Evolutionary conservation across 2,888 invertebrate species (phyloP), one percentile per base, ranked within the genome.

Genomic region (Leptinotarsa haldemani): DNA sequence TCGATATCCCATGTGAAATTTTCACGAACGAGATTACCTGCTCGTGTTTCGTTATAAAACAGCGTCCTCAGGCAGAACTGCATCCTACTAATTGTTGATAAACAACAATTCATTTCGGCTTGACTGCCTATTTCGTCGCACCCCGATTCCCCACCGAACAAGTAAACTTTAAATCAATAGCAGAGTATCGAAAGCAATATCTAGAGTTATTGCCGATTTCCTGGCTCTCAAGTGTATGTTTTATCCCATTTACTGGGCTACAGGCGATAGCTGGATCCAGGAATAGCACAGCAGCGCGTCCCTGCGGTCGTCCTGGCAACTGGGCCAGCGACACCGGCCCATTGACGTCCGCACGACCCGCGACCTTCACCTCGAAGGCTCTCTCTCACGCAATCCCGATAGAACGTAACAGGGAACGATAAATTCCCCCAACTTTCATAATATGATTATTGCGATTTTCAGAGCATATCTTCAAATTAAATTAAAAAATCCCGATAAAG

Each of bases 291-390:
- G 68, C 70, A 73, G 73, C 71, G 76, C 74, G 77, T 78, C 77
- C 78, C 78, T 76, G 82, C 81, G 80, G 84, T 84, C 81, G 83
- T 83, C 83, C 82, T 81, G 82, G 82, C 82, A 83, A 83, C 83
- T 80, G 76, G 75, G 75, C 74, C 77, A 74, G 72, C 79, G 77
- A 75, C 75, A 67, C 77, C 73, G 81, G 81, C 84, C 83, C 84
- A 83, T 84, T 84, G 84, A 85, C 84, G 83, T 84, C 75, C 76
- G 77, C 75, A 82, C 81, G 82, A 72, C 71, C 72, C 64, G 64
- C 74, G 75, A 82, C 81, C 80, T 83, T 84, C 84, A 83, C 83
- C 85, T 85, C 85, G 82, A 79, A 65, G n/a, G 65, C 63, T 65
- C 70, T 61, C 61, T 68, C 70, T 68, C 76, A 71, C 74, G 74